A percentile compares a stretch with the other conserved stretches of the same genome.
These are phyloP conservation scores for Rotaria socialis DNA, from an alignment of 2,888 invertebrate genomes.

Conservation along the genomic window DNA sequence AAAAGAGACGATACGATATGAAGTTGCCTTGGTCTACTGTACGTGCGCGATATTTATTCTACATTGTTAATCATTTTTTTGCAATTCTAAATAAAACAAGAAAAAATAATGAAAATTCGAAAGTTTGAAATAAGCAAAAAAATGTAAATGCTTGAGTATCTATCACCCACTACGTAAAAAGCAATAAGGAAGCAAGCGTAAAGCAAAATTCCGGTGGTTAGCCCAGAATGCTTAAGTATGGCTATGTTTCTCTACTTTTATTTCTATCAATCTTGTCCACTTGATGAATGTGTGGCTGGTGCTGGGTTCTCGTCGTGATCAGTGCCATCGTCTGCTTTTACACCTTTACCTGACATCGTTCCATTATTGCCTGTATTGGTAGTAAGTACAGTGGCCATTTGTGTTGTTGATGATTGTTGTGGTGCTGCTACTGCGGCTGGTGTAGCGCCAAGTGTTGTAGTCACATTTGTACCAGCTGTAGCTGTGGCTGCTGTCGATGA, in stretches of 20 bases:
- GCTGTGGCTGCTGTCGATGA: not conserved
- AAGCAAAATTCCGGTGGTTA: not conserved
- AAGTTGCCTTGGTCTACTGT: not conserved
- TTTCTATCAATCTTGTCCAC: not conserved
- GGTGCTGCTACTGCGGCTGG: not conserved
- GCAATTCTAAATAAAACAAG: not conserved
- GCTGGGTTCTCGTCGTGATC: not conserved
- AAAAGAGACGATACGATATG: not conserved
- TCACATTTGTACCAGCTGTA: not conserved
- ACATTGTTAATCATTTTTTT: not conserved
- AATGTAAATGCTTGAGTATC: not conserved
- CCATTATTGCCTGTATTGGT: not conserved
- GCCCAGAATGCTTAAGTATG: not conserved
- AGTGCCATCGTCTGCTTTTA: not conserved
- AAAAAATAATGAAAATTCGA: not conserved
- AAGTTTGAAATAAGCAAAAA: too few relatives aligned
- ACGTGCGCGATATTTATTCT: not conserved
- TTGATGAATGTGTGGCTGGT: not conserved
- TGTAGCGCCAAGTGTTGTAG: not conserved
- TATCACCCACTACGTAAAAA: not conserved
- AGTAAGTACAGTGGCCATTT: not conserved
- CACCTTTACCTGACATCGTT: conserved; percentile 1
- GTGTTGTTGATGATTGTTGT: not conserved
- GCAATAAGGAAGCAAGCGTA: too few relatives aligned
- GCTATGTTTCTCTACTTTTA: not conserved